Conservation (phyloP, 2,797 vertebrate species). For the Lerista edwardsae region DNA sequence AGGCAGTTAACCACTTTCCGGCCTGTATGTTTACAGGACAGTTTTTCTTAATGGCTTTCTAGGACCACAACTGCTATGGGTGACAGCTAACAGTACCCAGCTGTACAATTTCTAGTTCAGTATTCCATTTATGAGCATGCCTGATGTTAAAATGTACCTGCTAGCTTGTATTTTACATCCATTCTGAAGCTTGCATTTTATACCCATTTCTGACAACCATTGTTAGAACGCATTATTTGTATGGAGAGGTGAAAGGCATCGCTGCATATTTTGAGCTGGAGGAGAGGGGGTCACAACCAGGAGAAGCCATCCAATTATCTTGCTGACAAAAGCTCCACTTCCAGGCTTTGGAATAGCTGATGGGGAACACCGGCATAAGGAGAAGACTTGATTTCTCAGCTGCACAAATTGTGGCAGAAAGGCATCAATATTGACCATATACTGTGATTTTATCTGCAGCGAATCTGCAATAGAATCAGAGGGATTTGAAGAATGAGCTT, state of each 20-base stretch:
- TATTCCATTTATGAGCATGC: neutral
- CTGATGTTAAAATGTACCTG: neutral
- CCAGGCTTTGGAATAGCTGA: neutral
- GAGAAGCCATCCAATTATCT: neutral
- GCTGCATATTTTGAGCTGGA: neutral
- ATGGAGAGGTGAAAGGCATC: neutral
- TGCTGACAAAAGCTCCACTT: constrained; percentile 15
- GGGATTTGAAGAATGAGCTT: neutral
- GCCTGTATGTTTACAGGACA: neutral
- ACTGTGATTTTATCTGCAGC: neutral
- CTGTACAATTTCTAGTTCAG: neutral
- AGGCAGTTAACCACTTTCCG: neutral
- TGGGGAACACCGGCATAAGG: neutral
- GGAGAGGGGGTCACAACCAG: neutral
- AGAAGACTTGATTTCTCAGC: neutral
- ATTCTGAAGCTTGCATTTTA: constrained; percentile 9
- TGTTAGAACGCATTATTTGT: neutral
- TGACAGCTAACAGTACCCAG: neutral
- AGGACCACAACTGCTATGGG: neutral
- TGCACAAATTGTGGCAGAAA: neutral
- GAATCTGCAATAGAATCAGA: neutral
- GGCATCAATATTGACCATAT: neutral
- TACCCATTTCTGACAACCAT: neutral
- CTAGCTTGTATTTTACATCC: constrained; percentile 1
- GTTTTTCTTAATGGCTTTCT: neutral